Evolutionary conservation across 2,888 invertebrate species (phyloP).

Genomic region (Drosophila recens): DNA sequence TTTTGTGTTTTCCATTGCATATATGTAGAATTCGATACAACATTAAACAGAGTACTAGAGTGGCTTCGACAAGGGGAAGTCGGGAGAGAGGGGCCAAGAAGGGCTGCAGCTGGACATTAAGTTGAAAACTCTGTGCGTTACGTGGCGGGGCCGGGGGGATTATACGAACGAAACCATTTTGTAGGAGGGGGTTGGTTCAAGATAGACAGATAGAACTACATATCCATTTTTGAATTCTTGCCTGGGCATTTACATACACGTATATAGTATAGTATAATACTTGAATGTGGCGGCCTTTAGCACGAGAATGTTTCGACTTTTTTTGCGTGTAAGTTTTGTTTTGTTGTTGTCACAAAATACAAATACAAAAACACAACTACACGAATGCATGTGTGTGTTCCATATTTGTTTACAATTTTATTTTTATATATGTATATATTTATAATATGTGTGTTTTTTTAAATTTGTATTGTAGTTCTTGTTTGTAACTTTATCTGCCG

Average conservation of each 20-base stretch:
- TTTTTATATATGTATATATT: conserved; percentile 15
- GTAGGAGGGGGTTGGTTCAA: conserved; percentile 27
- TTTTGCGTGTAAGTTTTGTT: background rate
- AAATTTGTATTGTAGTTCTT: conserved; percentile 47
- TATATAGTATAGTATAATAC: conserved; percentile 54
- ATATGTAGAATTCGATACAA: conserved; percentile 69
- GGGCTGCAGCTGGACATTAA: conserved; percentile 54
- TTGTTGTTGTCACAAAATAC: conserved; percentile 43
- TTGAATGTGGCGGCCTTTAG: conserved; percentile 57
- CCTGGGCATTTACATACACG: conserved; percentile 36
- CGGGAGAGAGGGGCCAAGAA: conserved; percentile 5
- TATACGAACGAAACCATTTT: conserved; percentile 68
- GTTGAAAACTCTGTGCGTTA: conserved; percentile 43
- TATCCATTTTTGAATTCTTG: conserved; percentile 27
- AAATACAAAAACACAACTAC: conserved; percentile 37
- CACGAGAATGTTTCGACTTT: conserved; percentile 57
- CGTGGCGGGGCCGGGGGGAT: conserved; percentile 30
- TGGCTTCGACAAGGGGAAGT: conserved; percentile 39
- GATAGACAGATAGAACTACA: conserved; percentile 28
- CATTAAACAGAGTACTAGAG: conserved; percentile 72
- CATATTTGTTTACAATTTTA: conserved; percentile 38
- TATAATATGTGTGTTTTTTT: conserved; percentile 23
- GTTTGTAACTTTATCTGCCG: conserved; percentile 66
- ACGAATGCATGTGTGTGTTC: conserved; percentile 24
- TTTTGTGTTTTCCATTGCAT: conserved; percentile 43